phyloP scores from a whole-genome alignment of 2,113 vertebrate species.

The Phaethornis superciliosus region DNA sequence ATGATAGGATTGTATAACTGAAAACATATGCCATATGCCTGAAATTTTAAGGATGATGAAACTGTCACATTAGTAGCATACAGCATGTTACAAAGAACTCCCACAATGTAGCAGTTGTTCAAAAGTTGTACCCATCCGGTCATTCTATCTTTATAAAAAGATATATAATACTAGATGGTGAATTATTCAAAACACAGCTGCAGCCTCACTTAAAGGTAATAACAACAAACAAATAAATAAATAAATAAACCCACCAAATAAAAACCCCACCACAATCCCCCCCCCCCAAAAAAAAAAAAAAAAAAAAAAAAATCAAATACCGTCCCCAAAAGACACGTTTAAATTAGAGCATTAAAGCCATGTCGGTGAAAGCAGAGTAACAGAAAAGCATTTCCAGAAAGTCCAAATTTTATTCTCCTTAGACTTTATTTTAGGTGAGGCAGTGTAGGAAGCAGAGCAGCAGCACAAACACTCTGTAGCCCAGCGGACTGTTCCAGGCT shows the following conservation, averaged over 20 bases:
- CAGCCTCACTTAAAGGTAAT: constrained; percentile 13
- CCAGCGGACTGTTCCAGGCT: neutral
- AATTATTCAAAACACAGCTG: constrained; percentile 63
- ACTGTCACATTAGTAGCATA: constrained; percentile 50
- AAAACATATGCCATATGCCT: constrained; percentile 64
- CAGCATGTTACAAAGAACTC: constrained; percentile 67
- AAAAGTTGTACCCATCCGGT: constrained; percentile 55
- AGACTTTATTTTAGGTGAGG: constrained; percentile 19
- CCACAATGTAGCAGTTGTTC: constrained; percentile 67
- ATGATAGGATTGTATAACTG: constrained; percentile 44
- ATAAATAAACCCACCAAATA: too few relatives aligned
- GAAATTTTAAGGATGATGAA: constrained; percentile 72
- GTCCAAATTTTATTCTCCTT: constrained; percentile 12
- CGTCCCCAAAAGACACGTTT: neutral
- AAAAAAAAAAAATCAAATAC: neutral
- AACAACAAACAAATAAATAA: neutral
- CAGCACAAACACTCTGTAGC: neutral
- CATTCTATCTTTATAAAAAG: constrained; percentile 41
- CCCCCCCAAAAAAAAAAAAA: too few relatives aligned
- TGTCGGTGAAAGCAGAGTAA: neutral
- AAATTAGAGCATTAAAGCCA: neutral
- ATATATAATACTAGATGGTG: constrained; percentile 37
- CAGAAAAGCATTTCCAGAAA: constrained; percentile 20
- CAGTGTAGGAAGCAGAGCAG: neutral
- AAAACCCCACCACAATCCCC: too few relatives aligned